These are phyloP conservation scores for Zeus faber DNA, from an alignment of 2,113 vertebrate genomes.

Conservation along the genomic window DNA sequence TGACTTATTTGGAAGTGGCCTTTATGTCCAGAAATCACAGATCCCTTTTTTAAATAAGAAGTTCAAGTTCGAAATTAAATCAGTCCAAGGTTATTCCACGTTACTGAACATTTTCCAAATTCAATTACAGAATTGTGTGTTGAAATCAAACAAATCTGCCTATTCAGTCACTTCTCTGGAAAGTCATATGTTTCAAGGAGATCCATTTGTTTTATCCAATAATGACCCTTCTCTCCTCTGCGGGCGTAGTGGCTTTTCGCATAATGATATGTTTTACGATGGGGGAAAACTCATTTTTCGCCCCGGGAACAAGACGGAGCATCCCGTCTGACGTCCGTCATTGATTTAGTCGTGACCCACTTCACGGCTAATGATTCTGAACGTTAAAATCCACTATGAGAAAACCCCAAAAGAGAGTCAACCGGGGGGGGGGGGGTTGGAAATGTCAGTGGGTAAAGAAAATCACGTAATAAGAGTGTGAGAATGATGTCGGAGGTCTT, in stretches of 20 bases:
- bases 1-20: no score
- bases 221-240: constrained; percentile 50
- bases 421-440: no score
- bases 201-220: constrained; percentile 39
- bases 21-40: no score
- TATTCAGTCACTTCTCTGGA: constrained; percentile 23
- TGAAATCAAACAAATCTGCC: constrained; percentile 41
- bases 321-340: constrained; percentile 17
- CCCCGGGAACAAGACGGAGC: constrained; percentile 26
- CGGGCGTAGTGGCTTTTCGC: constrained; percentile 31
- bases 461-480: constrained; percentile 45
- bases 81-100: no score
- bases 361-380: constrained; percentile 39
- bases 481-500: constrained; percentile 45
- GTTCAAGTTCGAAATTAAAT: no score
- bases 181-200: constrained; percentile 22
- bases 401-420: no score
- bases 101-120: no score
- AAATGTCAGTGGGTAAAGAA: constrained; percentile 25
- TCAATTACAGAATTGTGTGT: no score
- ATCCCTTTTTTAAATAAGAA: no score
- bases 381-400: no score
- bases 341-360: constrained; percentile 30
- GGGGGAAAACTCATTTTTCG: constrained; percentile 34
- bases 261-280: constrained; percentile 51